phyloP scores from a whole-genome alignment of 1,140 invertebrate species.

The Bombus balteatus region DNA sequence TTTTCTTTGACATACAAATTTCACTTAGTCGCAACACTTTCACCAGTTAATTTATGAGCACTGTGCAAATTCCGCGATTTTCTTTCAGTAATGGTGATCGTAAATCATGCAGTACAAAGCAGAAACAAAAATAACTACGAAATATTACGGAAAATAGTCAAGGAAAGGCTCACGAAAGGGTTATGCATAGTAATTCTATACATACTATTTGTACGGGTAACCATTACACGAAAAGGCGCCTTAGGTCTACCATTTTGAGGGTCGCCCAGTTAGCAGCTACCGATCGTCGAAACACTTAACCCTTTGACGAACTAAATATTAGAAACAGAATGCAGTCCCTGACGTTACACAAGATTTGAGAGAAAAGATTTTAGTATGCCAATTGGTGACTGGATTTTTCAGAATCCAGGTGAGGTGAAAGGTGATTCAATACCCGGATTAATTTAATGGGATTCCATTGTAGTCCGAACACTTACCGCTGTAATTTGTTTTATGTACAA shows the following conservation, averaged over 20 bases:
- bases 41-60: conserved; percentile 68
- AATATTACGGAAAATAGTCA: conserved; percentile 54
- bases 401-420: background rate
- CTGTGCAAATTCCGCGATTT: conserved; percentile 69
- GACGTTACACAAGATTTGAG: background rate
- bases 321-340: background rate
- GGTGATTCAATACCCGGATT: background rate
- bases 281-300: background rate
- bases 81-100: background rate
- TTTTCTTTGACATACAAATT: conserved; percentile 6
- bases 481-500: background rate
- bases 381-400: conserved; percentile 64
- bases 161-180: conserved; percentile 32
- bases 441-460: conserved; percentile 35
- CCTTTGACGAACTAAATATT: background rate
- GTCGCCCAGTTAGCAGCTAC: background rate
- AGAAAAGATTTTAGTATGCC: conserved; percentile 57
- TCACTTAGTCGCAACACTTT: conserved; percentile 37
- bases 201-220: background rate
- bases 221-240: background rate
- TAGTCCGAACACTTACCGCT: background rate
- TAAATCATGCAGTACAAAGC: conserved; percentile 60
- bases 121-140: conserved; percentile 62
- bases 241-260: background rate
- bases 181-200: conserved; percentile 8